Percentiles rank a stretch among this genome's conserved stretches.
These are phyloP conservation scores for Nannobrachium achirus DNA, from an alignment of 2,113 vertebrate species.

Conservation along the genomic window DNA sequence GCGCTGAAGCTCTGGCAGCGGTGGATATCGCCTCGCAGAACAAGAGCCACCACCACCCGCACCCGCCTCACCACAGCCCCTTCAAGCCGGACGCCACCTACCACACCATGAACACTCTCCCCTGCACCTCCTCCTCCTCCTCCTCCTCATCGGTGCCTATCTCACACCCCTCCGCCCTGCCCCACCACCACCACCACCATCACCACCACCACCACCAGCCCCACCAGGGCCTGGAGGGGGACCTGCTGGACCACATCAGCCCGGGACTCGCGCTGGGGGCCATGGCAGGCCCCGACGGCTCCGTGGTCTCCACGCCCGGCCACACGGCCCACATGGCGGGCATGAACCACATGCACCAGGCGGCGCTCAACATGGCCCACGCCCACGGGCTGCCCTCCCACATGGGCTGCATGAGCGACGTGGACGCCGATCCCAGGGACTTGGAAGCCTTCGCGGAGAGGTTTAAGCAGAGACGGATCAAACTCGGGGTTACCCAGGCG, in stretches of 20 bases:
- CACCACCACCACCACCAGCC: conserved; percentile 96
- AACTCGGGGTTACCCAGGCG: conserved; percentile 97
- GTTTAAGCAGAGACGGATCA: conserved; percentile 98
- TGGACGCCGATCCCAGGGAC: conserved; percentile 97
- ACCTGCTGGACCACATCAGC: conserved; percentile 96
- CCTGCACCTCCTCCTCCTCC: conserved; percentile 94
- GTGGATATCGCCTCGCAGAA: conserved; percentile 98
- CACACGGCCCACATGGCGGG: conserved; percentile 95
- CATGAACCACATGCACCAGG: conserved; percentile 99
- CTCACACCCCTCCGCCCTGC: conserved; percentile 91
- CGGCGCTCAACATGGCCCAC: conserved; percentile 96
- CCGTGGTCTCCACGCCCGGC: conserved; percentile 93
- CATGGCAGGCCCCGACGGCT: conserved; percentile 93
- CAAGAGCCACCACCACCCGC: conserved; percentile 97
- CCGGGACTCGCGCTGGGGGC: conserved; percentile 93
- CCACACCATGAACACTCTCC: conserved; percentile 99
- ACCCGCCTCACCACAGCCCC: conserved; percentile 97
- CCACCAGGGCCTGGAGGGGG: conserved; percentile 95
- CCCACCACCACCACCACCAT: conserved; percentile 92
- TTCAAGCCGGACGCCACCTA: conserved; percentile 99
- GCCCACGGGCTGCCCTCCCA: conserved; percentile 94
- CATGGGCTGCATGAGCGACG: conserved; percentile 97
- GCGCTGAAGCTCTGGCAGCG: conserved; percentile 98
- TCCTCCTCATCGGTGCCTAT: conserved; percentile 95
- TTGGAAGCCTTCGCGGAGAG: conserved; percentile 97